Evolutionary conservation across 2,113 vertebrate species (phyloP), one percentile per base, ranked within the genome.

Genomic region (Glaucomys volans): DNA sequence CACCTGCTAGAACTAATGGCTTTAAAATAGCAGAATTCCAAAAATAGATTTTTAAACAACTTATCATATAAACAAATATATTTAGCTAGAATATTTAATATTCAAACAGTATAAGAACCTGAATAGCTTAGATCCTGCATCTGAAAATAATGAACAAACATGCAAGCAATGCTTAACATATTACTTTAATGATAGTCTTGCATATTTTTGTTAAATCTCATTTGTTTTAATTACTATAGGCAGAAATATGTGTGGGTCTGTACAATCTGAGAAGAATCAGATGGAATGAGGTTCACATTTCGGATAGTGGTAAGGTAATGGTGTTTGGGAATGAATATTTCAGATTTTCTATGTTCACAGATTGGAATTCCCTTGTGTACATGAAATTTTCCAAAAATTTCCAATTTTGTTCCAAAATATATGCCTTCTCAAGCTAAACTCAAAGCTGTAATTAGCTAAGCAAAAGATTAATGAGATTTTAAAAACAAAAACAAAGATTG

Each of bases 391-490:
- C 72, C 42, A 57, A 26, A 80, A n/a, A 28, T 80, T 74, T 92
- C 42, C 44, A 83, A 37, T 94, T 96, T 82, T 44, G 32, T 13
- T 87, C 52, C 20, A 64, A 79, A 94, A 90, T 85, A 64, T 40
- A 14, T 82, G 22, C 40, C 47, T 81, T 69, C 13, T 92, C 5
- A 17, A 50, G 8, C 72, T 88, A 85, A 92, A 92, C 85, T 84
- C 54, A 92, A 90, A 84, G 18, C 22, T 85, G 9, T 80, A 97
- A 85, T 87, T 94, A 90, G 59, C 52, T 75, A 62, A 83, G 47
- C 74, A 52, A 85, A 97, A 85, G 50, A 96, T 87, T 52, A 87
- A 95, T 77, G 50, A 66, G 14, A 94, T 81, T 86, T 96, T 54
- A 90, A 75, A 87, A 83, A 87, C 44, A 47, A 47, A 92, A 86